These are phyloP conservation scores for Lepidocyrtinus sp. DNA, from an alignment of 2,888 invertebrate species.

Conservation along the genomic window DNA sequence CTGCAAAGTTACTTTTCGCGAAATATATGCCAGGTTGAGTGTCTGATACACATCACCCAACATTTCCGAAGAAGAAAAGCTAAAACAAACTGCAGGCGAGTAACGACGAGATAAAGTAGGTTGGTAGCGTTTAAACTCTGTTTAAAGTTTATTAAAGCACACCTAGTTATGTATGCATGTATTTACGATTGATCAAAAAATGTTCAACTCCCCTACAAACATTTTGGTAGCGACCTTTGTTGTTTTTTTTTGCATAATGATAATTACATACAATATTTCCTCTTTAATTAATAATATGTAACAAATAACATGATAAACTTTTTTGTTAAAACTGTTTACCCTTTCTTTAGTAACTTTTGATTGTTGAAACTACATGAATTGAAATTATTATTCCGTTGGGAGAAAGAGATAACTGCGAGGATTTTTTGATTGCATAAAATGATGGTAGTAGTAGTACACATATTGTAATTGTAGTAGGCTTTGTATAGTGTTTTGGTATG, in stretches of 20 bases:
- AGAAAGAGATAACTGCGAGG: constrained; percentile 1
- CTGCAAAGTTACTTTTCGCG: too few species aligned
- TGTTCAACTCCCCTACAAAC: neutral
- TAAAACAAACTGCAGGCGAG: neutral
- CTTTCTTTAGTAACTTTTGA: neutral
- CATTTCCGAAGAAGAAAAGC: neutral
- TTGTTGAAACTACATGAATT: neutral
- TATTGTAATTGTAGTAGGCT: too few species aligned
- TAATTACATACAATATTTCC: neutral
- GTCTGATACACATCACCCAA: too few species aligned
- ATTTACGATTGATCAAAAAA: neutral
- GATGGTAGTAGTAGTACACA: neutral
- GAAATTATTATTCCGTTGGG: neutral
- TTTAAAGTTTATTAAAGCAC: neutral
- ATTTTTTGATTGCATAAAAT: neutral
- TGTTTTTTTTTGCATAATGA: neutral
- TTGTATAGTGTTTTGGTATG: neutral
- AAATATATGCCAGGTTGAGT: too few species aligned
- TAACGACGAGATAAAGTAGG: too few species aligned
- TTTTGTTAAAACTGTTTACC: constrained; percentile 1
- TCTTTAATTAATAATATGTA: neutral
- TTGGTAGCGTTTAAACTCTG: neutral
- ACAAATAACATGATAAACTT: neutral
- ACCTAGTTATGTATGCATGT: neutral
- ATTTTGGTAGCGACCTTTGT: neutral